A percentile compares a stretch with the other conserved stretches of the same genome.
Conservation (phyloP, 2,888 invertebrate species). For the Theodoxus fluviatilis region DNA sequence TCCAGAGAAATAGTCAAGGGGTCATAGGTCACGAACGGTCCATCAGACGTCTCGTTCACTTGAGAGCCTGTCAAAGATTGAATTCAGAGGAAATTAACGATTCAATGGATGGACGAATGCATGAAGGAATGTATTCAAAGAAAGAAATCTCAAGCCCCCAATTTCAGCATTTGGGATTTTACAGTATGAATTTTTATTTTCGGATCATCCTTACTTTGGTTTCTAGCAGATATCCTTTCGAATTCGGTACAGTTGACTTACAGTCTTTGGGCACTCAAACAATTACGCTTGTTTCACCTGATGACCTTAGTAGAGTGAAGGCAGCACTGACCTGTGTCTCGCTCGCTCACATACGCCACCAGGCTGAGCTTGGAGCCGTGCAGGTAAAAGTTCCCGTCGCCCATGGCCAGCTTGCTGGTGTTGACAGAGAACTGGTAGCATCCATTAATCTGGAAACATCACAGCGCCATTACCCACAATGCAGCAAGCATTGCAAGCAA, state of each 20-base stretch:
- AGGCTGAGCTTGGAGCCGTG: constrained; percentile 38
- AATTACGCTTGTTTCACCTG: too few relatives aligned
- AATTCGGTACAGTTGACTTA: too few relatives aligned
- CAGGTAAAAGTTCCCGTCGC: constrained; percentile 31
- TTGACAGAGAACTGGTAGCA: constrained; percentile 45
- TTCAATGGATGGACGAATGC: too few relatives aligned
- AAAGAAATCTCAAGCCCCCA: too few relatives aligned
- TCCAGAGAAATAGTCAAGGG: constrained; percentile 40
- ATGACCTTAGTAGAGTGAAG: too few relatives aligned
- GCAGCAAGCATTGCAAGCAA: too few relatives aligned
- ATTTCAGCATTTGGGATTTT: too few relatives aligned
- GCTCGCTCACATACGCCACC: constrained; percentile 49
- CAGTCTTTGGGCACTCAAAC: too few relatives aligned
- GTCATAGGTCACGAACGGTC: constrained; percentile 36
- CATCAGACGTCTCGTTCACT: constrained; percentile 34
- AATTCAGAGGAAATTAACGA: background rate
- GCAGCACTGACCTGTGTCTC: constrained; percentile 47
- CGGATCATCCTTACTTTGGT: too few relatives aligned
- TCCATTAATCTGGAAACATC: constrained; percentile 48
- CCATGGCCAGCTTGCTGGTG: constrained; percentile 35
- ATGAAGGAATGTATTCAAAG: too few relatives aligned
- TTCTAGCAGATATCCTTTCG: too few relatives aligned
- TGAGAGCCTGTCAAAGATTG: constrained; percentile 35
- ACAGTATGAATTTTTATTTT: too few relatives aligned
- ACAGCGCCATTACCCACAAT: background rate